These are phyloP conservation scores for Capra hircus DNA, from an alignment of 2,113 vertebrate genomes.

Conservation along the genomic window DNA sequence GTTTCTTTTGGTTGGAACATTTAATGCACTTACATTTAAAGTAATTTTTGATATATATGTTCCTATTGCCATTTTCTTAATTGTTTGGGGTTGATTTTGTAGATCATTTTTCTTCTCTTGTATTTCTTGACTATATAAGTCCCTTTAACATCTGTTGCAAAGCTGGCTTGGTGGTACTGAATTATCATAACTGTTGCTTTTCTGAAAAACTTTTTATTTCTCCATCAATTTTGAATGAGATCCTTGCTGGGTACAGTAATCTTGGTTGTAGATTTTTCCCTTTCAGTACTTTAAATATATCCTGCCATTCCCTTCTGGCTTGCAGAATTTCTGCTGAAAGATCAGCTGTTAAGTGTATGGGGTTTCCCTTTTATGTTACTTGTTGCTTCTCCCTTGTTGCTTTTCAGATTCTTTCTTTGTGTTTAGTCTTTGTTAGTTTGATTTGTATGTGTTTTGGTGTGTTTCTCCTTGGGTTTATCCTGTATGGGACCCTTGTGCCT, in stretches of 20 bases:
- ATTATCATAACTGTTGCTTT: background rate
- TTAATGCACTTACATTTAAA: background rate
- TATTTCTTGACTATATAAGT: background rate
- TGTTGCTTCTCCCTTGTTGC: background rate
- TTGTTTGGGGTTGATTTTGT: background rate
- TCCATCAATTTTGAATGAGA: background rate
- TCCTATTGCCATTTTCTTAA: background rate
- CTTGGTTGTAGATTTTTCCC: background rate
- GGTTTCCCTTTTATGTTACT: background rate
- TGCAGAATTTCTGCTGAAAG: background rate
- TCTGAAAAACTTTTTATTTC: background rate
- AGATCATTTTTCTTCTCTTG: background rate
- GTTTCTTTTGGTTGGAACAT: background rate
- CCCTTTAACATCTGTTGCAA: background rate
- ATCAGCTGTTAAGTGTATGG: background rate
- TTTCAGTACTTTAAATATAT: background rate
- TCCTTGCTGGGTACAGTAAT: background rate
- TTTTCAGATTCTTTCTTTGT: background rate
- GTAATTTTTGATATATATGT: background rate
- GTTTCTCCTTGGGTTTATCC: background rate
- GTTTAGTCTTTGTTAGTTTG: background rate
- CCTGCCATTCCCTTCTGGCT: background rate
- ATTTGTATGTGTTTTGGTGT: background rate
- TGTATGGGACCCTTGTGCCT: background rate
- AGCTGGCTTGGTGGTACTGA: background rate